These are phyloP conservation scores for Stenolophus ochropezus DNA, from an alignment of 2,888 invertebrate species.

Conservation along the genomic window DNA sequence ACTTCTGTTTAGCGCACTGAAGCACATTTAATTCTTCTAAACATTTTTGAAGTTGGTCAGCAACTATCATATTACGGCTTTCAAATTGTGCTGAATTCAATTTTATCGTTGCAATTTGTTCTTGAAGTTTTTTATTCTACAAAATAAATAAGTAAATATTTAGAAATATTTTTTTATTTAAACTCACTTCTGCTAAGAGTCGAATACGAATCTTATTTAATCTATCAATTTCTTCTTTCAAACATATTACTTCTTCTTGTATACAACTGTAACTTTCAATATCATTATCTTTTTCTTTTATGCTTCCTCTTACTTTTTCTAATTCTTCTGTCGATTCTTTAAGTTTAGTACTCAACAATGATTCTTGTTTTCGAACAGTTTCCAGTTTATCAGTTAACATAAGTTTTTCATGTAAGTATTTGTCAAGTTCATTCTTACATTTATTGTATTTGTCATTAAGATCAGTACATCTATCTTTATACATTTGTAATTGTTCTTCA, in stretches of 20 bases:
- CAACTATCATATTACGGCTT: constrained; percentile 66
- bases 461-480: constrained; percentile 15
- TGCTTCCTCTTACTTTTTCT: constrained; percentile 19
- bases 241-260: constrained; percentile 67
- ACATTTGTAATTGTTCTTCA: constrained; percentile 25
- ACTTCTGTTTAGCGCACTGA: constrained; percentile 64
- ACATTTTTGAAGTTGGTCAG: constrained; percentile 68
- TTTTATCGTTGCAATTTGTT: constrained; percentile 66
- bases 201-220: constrained; percentile 9
- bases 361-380: constrained; percentile 35
- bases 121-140: constrained; percentile 69
- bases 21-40: constrained; percentile 65
- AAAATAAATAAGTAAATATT: neutral
- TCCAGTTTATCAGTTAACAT: constrained; percentile 31
- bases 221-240: constrained; percentile 68
- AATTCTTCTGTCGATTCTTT: constrained; percentile 18
- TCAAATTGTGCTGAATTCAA: constrained; percentile 65
- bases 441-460: constrained; percentile 44
- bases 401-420: constrained; percentile 20
- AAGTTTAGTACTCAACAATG: constrained; percentile 14
- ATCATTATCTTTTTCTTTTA: constrained; percentile 29
- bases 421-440: constrained; percentile 28
- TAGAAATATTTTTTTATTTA: neutral
- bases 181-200: constrained; percentile 15
- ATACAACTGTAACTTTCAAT: constrained; percentile 55